Percentiles rank a stretch among this genome's conserved stretches.
Evolutionary conservation across 2,888 invertebrate genomes (phyloP).

Genomic region (Andrena bicolor): DNA sequence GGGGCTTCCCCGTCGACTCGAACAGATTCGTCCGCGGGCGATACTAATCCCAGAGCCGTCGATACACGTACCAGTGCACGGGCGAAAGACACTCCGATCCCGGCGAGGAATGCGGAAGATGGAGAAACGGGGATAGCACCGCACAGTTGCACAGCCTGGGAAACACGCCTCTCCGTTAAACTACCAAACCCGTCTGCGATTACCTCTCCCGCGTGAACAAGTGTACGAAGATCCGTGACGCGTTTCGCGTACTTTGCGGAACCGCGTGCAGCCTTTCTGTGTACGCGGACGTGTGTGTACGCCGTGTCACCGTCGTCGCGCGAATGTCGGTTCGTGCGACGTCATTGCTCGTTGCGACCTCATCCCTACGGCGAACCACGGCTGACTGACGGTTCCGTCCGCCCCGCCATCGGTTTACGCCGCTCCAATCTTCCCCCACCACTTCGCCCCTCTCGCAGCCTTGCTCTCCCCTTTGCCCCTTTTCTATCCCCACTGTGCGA

Average conservation of each 20-base stretch:
- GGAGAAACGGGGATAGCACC: constrained; percentile 64
- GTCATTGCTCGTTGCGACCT: constrained; percentile 69
- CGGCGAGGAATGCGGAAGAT: constrained; percentile 63
- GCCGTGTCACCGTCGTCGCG: constrained; percentile 60
- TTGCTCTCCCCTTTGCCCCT: neutral
- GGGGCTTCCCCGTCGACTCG: neutral
- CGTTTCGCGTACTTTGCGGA: constrained; percentile 13
- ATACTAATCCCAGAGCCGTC: constrained; percentile 37
- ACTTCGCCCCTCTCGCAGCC: neutral
- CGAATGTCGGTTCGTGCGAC: constrained; percentile 65
- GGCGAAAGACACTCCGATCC: constrained; percentile 53
- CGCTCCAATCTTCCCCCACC: constrained; percentile 46
- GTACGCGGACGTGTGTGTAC: neutral
- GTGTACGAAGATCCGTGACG: constrained; percentile 18
- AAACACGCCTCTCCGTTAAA: constrained; percentile 54
- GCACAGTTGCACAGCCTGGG: constrained; percentile 65
- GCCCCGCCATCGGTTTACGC: constrained; percentile 65
- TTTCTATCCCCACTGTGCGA: neutral
- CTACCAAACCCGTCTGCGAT: constrained; percentile 7
- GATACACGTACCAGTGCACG: constrained; percentile 38
- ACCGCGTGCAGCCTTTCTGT: constrained; percentile 45
- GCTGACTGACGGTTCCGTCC: constrained; percentile 79
- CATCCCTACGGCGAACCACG: constrained; percentile 80
- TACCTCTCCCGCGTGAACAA: constrained; percentile 1
- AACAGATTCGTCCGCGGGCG: neutral